These are phyloP conservation scores for Taurulus bubalis DNA, from an alignment of 2,113 vertebrate species.

Conservation along the genomic window DNA sequence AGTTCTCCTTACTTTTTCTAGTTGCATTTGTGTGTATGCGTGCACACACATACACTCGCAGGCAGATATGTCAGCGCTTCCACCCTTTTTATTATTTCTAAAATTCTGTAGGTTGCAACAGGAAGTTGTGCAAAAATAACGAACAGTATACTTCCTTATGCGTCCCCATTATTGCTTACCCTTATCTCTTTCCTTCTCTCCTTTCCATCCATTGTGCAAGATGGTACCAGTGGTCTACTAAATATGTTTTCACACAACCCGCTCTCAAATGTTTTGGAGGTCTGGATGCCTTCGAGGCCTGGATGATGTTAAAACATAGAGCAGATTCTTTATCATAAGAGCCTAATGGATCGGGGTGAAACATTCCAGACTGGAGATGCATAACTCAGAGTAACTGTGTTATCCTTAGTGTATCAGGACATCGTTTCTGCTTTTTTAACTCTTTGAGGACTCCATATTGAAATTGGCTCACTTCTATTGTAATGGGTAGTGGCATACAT, in stretches of 20 bases:
- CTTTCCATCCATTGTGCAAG: slow-evolving; percentile 69
- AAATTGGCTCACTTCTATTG: neutral
- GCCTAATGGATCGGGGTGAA: neutral
- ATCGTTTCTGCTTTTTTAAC: neutral
- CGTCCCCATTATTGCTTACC: slow-evolving; percentile 47
- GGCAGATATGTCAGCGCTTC: slow-evolving; percentile 21
- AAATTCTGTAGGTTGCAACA: slow-evolving; percentile 60
- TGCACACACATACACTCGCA: neutral
- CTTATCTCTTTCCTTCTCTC: slow-evolving; percentile 55
- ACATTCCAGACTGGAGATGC: slow-evolving; percentile 5
- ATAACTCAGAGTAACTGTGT: neutral
- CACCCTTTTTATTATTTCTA: slow-evolving; percentile 60
- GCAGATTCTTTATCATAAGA: slow-evolving; percentile 20
- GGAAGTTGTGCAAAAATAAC: slow-evolving; percentile 77
- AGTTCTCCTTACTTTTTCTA: slow-evolving; percentile 22
- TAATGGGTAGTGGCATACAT: neutral
- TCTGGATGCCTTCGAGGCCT: slow-evolving; percentile 9
- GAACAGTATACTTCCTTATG: slow-evolving; percentile 71
- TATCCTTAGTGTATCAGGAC: neutral
- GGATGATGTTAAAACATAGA: slow-evolving; percentile 18
- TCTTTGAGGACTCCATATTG: neutral
- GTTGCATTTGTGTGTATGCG: neutral
- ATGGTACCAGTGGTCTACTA: slow-evolving; percentile 49
- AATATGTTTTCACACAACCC: slow-evolving; percentile 40
- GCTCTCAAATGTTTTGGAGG: neutral